These are phyloP conservation scores for Orthosia cruda DNA, from an alignment of 2,888 invertebrate genomes.

Conservation along the genomic window DNA sequence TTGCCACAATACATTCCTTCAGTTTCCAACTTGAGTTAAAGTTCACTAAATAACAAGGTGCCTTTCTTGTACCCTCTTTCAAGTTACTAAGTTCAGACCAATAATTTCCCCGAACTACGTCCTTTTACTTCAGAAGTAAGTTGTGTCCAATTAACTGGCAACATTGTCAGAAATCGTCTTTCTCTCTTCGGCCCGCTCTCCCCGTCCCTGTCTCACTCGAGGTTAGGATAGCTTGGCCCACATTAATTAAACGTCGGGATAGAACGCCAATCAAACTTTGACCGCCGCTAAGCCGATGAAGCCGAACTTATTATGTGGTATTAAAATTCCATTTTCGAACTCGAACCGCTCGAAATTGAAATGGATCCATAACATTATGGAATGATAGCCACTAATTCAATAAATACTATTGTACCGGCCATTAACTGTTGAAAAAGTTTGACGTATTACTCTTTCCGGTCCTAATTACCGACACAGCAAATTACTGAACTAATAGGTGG, in stretches of 20 bases:
- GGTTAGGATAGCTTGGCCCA: slow-evolving; percentile 83
- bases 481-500: slow-evolving; percentile 73
- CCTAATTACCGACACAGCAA: slow-evolving; percentile 72
- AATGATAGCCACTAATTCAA: slow-evolving; percentile 79
- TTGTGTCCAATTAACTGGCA: slow-evolving; percentile 87
- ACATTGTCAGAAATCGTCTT: slow-evolving; percentile 80
- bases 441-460: slow-evolving; percentile 61
- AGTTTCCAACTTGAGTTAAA: slow-evolving; percentile 70
- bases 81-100: slow-evolving; percentile 79
- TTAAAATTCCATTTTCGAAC: slow-evolving; percentile 90
- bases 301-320: slow-evolving; percentile 90
- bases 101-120: slow-evolving; percentile 82
- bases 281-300: slow-evolving; percentile 89
- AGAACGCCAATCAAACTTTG: slow-evolving; percentile 91
- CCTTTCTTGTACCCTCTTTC: slow-evolving; percentile 74
- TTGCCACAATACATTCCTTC: slow-evolving; percentile 68
- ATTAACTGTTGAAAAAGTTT: slow-evolving; percentile 64
- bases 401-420: slow-evolving; percentile 71
- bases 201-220: slow-evolving; percentile 79
- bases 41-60: slow-evolving; percentile 76
- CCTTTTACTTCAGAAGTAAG: slow-evolving; percentile 83
- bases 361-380: slow-evolving; percentile 79
- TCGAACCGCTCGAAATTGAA: slow-evolving; percentile 84
- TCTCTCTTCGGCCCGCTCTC: slow-evolving; percentile 76
- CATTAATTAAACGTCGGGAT: slow-evolving; percentile 90